phyloP scores from a whole-genome alignment of 2,797 vertebrate species.

The Xerus rutilus region DNA sequence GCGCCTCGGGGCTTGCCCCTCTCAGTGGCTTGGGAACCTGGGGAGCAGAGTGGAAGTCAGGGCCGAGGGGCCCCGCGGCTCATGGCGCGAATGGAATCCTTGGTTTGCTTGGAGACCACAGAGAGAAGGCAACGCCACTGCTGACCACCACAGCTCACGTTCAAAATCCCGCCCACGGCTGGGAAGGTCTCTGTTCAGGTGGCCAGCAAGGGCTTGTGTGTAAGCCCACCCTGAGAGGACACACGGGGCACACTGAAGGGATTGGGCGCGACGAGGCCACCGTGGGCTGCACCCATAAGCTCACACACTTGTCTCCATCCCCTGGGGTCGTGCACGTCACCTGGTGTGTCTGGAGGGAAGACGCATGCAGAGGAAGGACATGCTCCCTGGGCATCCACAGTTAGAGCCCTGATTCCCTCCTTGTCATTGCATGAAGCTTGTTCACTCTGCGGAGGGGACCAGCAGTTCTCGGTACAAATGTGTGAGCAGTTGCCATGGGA shows the following conservation, averaged over 20 bases:
- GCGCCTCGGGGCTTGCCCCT: not conserved
- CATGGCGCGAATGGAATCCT: rapidly evolving
- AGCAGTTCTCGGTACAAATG: slow-evolving; percentile 79
- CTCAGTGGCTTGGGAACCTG: rapidly evolving
- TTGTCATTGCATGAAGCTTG: slow-evolving; percentile 78
- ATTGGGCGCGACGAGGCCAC: not conserved
- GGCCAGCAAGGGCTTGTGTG: not conserved
- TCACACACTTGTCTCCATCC: slow-evolving; percentile 53
- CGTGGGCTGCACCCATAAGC: slow-evolving; percentile 48
- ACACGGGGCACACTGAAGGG: rapidly evolving
- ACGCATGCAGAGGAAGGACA: slow-evolving; percentile 81
- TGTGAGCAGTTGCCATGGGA: slow-evolving; percentile 84
- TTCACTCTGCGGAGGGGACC: slow-evolving; percentile 80
- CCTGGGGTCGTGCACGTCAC: slow-evolving; percentile 74
- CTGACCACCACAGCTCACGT: not conserved
- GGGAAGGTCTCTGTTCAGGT: not conserved
- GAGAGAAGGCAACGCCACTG: not conserved
- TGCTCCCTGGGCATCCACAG: slow-evolving; percentile 78
- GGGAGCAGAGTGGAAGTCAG: rapidly evolving
- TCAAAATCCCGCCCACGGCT: rapidly evolving
- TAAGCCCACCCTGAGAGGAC: not conserved
- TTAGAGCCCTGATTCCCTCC: slow-evolving; percentile 83
- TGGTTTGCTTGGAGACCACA: rapidly evolving
- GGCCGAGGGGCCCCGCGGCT: rapidly evolving
- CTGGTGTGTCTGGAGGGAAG: slow-evolving; percentile 72